phyloP scores from a whole-genome alignment of 2,113 vertebrate genomes.

The Cheilinus undulatus region DNA sequence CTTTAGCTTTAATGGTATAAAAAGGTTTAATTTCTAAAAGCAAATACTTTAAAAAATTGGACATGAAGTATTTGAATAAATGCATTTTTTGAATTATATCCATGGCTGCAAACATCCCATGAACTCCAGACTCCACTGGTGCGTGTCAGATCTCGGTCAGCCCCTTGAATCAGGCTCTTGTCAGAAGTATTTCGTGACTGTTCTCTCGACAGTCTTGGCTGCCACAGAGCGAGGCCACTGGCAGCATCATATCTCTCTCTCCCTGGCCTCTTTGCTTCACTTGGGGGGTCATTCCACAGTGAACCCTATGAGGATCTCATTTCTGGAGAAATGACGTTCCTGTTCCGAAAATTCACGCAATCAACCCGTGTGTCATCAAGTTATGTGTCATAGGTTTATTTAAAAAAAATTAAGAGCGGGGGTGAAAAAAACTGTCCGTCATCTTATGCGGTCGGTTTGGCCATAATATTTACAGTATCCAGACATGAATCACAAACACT shows the following conservation, averaged over 20 bases:
- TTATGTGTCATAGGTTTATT: slow-evolving; percentile 69
- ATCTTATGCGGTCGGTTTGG: slow-evolving; percentile 51
- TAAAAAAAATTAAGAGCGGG: slow-evolving; percentile 47
- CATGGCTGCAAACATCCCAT: slow-evolving; percentile 12
- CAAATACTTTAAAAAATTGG: not conserved
- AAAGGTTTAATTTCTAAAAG: not conserved
- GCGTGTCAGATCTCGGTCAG: slow-evolving; percentile 79
- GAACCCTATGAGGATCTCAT: slow-evolving; percentile 44
- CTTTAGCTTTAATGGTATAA: no score
- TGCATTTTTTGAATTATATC: not conserved
- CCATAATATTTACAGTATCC: slow-evolving; percentile 74
- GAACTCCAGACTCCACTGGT: slow-evolving; percentile 51
- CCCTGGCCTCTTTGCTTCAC: slow-evolving; percentile 75
- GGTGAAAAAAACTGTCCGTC: slow-evolving; percentile 58
- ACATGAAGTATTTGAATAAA: not conserved
- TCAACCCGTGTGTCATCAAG: slow-evolving; percentile 50
- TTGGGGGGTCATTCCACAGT: slow-evolving; percentile 72
- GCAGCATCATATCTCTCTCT: slow-evolving; percentile 73
- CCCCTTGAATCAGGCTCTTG: slow-evolving; percentile 80
- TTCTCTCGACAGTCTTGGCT: slow-evolving; percentile 77
- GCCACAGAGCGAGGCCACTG: slow-evolving; percentile 74
- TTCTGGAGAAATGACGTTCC: slow-evolving; percentile 33
- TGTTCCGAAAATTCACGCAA: slow-evolving; percentile 58
- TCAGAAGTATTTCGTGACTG: slow-evolving; percentile 75
- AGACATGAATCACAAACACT: slow-evolving; percentile 64